Base-by-base conservation (phyloP, 2,888 invertebrate species). In the Latrodectus hesperus region DNA sequence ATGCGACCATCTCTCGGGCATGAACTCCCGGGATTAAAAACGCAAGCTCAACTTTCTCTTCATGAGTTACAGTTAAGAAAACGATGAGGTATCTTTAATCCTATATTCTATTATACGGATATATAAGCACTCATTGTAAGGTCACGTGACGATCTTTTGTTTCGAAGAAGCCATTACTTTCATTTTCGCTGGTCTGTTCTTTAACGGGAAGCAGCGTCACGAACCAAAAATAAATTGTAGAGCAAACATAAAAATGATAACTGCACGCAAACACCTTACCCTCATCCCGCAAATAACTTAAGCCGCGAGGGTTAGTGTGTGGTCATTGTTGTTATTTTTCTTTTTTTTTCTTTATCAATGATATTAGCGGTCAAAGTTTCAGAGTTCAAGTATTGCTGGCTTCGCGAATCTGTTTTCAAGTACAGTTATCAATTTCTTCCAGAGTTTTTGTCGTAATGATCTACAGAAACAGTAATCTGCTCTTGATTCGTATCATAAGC, bases 191-290 rank as follows among this genome's bases (percentile, higher is more conserved):
- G 67, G 17, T 14, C 38, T 52, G 65, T 64, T 49, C 70, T 53
- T 67, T 81, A 86, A 86, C 86, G 81, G 81, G 71, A 65, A 38
- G 72, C n/a, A 22, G 22, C 52, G 80, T 80, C 75, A 80, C 65
- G 75, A 85, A 79, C 26, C 12, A 22, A 52, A 26, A 51, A 74
- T 65, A 84, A 76, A 67, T 22, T 52, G 67, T n/a, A 17, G 26
- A 22, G n/a, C n/a, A n/a, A 60, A 60, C n/a, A n/a, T 16, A 60
- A 60, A 60, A 60, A 60, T n/a, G 60, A 60, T 60, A 60, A 16
- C 60, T n/a, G 60, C 60, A 60, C 60, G 60, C 60, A 60, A 60
- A 60, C 60, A 12, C 55, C 60, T 10, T 51, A n/a, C 76, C n/a
- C 49, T n/a, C 17, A 17, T 17, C 67, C 52, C 9, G 12, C 10